phyloP scores from a whole-genome alignment of 2,113 vertebrate species.

The Oryzias melastigma region DNA sequence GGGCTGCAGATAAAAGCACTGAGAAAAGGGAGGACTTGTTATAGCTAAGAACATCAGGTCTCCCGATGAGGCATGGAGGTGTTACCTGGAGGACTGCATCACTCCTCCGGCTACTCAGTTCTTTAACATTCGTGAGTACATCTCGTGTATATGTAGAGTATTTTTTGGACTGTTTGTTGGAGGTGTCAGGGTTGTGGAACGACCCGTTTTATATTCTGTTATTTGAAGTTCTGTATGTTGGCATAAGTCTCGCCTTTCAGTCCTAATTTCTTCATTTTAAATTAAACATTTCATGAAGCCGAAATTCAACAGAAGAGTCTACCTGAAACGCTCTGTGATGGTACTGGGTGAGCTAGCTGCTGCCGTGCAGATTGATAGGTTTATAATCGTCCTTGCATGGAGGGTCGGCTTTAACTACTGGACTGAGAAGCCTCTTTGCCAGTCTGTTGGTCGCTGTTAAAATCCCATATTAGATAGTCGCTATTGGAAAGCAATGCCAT shows the following conservation, averaged over 20 bases:
- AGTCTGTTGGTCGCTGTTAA: too few species aligned
- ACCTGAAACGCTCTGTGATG: too few species aligned
- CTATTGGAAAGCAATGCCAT: too few species aligned
- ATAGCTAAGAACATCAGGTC: constrained; percentile 21
- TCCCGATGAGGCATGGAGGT: constrained; percentile 14
- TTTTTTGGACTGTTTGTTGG: constrained; percentile 46
- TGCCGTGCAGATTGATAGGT: too few species aligned
- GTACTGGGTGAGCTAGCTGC: too few species aligned
- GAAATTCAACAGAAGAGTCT: not conserved
- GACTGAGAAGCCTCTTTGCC: too few species aligned
- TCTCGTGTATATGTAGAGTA: constrained; percentile 63
- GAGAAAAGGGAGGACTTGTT: constrained; percentile 15
- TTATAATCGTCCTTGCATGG: too few species aligned
- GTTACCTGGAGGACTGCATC: constrained; percentile 40
- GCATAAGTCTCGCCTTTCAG: constrained; percentile 37
- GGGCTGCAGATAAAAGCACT: constrained; percentile 3
- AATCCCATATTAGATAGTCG: too few species aligned
- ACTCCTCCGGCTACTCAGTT: constrained; percentile 54
- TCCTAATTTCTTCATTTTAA: constrained; percentile 48
- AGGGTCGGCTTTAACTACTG: too few species aligned
- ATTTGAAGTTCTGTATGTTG: constrained; percentile 48
- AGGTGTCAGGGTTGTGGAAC: constrained; percentile 70
- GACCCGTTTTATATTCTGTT: constrained; percentile 54
- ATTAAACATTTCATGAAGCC: constrained; percentile 14
- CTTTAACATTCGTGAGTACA: constrained; percentile 55